A percentile compares a stretch with the other conserved stretches of the same genome.
phyloP scores from a whole-genome alignment of 2,797 vertebrate genomes.

The Silurus aristotelis region DNA sequence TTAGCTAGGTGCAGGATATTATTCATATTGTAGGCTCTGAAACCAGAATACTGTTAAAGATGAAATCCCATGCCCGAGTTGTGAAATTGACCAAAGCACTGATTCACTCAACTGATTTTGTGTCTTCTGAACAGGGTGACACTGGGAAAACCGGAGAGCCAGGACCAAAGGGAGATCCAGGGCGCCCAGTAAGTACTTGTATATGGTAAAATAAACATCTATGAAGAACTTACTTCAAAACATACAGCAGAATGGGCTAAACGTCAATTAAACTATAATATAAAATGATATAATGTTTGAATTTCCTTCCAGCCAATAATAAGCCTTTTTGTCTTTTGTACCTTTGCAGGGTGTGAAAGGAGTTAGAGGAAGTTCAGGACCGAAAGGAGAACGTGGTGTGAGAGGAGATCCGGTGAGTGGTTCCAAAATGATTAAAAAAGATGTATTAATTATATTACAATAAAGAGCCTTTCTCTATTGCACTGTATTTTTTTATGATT shows the following conservation, averaged over 20 bases:
- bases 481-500: too few relatives aligned
- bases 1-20: neutral
- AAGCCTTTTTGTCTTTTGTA: neutral
- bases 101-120: constrained; percentile 3
- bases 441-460: too few relatives aligned
- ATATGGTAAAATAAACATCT: neutral
- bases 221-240: neutral
- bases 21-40: too few relatives aligned
- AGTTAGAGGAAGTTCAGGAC: constrained; percentile 71
- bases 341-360: constrained; percentile 79
- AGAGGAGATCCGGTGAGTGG: constrained; percentile 75
- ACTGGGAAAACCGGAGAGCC: constrained; percentile 68
- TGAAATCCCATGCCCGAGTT: neutral
- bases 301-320: neutral
- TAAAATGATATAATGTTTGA: neutral
- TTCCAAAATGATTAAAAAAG: neutral
- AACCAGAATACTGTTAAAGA: neutral
- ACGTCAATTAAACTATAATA: neutral
- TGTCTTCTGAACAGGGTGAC: constrained; percentile 69
- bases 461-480: too few relatives aligned
- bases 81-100: neutral
- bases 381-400: constrained; percentile 74
- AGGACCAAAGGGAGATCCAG: constrained; percentile 73
- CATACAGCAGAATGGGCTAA: neutral
- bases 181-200: constrained; percentile 71